phyloP scores from a whole-genome alignment of 2,888 invertebrate species.

The Boloria euphrosyne region DNA sequence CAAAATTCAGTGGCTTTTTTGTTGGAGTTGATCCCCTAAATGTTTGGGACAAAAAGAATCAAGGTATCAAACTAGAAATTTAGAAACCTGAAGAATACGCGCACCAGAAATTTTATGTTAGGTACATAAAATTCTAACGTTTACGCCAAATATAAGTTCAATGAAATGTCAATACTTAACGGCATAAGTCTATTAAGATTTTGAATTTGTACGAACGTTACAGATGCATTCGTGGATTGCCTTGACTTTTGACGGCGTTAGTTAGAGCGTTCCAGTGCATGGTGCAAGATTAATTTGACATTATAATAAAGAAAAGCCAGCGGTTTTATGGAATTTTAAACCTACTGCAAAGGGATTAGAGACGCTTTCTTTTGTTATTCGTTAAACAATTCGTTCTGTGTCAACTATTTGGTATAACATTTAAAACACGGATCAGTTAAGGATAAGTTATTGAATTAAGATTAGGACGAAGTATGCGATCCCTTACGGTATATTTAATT shows the following conservation, averaged over 20 bases:
- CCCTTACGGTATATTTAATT: not conserved
- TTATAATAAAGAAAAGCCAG: constrained; percentile 35
- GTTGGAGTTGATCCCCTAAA: too few species aligned
- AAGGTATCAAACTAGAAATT: too few species aligned
- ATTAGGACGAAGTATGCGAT: not conserved
- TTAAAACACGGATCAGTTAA: constrained; percentile 27
- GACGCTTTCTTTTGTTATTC: not conserved
- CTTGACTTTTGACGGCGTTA: constrained; percentile 35
- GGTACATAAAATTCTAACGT: not conserved
- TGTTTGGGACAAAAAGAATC: too few species aligned
- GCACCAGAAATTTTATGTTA: not conserved
- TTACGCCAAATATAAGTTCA: not conserved
- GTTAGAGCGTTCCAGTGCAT: constrained; percentile 35
- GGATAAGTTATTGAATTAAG: constrained; percentile 9
- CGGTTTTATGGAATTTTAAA: constrained; percentile 15
- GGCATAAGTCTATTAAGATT: constrained; percentile 4
- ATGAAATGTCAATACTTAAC: not conserved
- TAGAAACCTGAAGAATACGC: too few species aligned
- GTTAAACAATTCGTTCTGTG: constrained; percentile 6
- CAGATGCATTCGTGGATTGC: constrained; percentile 29
- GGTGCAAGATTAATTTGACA: constrained; percentile 35
- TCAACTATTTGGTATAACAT: constrained; percentile 35
- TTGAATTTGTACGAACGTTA: constrained; percentile 10
- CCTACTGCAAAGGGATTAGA: constrained; percentile 13
- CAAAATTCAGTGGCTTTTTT: too few species aligned